Percentiles rank a stretch among this genome's conserved stretches.
These are phyloP conservation scores for Lutjanus erythropterus DNA, from an alignment of 2,113 vertebrate genomes.

Conservation along the genomic window DNA sequence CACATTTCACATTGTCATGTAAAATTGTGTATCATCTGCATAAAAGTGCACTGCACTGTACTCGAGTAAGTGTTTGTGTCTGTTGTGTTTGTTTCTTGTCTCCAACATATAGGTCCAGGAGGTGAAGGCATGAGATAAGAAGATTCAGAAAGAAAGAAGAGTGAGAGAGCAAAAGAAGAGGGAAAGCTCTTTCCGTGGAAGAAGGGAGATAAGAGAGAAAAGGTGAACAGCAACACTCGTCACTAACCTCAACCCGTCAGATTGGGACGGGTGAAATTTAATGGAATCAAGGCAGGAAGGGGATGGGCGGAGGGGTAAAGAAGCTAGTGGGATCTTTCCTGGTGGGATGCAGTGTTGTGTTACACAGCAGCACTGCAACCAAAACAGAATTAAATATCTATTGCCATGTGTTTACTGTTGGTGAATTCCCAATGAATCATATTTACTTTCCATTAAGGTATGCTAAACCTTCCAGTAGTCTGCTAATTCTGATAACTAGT, in stretches of 20 bases:
- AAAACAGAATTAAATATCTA: neutral
- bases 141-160: slow-evolving; percentile 70
- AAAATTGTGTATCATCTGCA: slow-evolving; percentile 20
- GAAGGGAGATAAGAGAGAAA: slow-evolving; percentile 89
- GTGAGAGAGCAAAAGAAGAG: slow-evolving; percentile 79
- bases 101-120: slow-evolving; percentile 1
- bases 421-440: neutral
- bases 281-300: slow-evolving; percentile 52
- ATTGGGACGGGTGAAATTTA: slow-evolving; percentile 79
- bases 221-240: slow-evolving; percentile 91
- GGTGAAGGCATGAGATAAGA: slow-evolving; percentile 37
- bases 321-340: slow-evolving; percentile 12
- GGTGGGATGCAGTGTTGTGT: slow-evolving; percentile 1
- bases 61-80: neutral
- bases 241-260: slow-evolving; percentile 71
- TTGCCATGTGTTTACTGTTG: neutral
- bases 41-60: neutral
- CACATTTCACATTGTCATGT: neutral
- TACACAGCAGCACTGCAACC: neutral
- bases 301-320: slow-evolving; percentile 13
- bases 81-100: slow-evolving; percentile 15
- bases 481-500: neutral
- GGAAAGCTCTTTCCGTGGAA: slow-evolving; percentile 83
- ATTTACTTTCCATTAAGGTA: neutral
- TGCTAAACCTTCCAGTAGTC: neutral